phyloP scores from a whole-genome alignment of 2,888 invertebrate species.

The Watsonalla binaria region DNA sequence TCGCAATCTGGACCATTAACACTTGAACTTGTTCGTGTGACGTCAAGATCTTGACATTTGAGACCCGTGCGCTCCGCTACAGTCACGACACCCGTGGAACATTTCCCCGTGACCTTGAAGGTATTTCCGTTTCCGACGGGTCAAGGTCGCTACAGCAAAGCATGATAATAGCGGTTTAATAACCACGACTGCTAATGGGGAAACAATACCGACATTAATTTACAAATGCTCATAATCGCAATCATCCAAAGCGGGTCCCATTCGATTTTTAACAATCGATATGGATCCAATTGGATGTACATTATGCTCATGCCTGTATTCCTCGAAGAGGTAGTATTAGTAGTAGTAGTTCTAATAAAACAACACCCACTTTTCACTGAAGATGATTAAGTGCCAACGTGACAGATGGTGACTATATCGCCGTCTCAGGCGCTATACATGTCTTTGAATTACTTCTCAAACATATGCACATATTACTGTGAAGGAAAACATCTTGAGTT shows the following conservation, averaged over 20 bases:
- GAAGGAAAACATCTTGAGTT: too few species aligned
- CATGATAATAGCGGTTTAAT: not conserved
- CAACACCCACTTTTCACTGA: too few species aligned
- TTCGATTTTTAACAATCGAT: not conserved
- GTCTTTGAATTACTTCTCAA: too few species aligned
- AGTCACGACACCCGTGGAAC: slow-evolving; percentile 41
- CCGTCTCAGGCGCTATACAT: too few species aligned
- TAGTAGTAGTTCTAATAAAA: too few species aligned
- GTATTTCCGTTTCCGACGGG: slow-evolving; percentile 53
- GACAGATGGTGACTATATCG: too few species aligned
- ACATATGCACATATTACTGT: too few species aligned
- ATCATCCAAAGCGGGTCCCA: too few species aligned
- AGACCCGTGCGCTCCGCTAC: slow-evolving; percentile 30
- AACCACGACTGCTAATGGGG: not conserved
- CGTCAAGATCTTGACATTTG: slow-evolving; percentile 61
- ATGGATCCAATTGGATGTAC: not conserved
- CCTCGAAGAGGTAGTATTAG: too few species aligned
- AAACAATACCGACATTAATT: not conserved
- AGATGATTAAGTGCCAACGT: too few species aligned
- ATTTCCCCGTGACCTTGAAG: slow-evolving; percentile 54
- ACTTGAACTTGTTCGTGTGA: slow-evolving; percentile 27
- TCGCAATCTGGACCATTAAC: slow-evolving; percentile 21
- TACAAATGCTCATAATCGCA: not conserved
- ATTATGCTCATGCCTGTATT: too few species aligned
- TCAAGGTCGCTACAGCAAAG: slow-evolving; percentile 31